A percentile compares a stretch with the other conserved stretches of the same genome.
Conservation (phyloP, 2,113 vertebrate genomes). For the Strigops habroptila region DNA sequence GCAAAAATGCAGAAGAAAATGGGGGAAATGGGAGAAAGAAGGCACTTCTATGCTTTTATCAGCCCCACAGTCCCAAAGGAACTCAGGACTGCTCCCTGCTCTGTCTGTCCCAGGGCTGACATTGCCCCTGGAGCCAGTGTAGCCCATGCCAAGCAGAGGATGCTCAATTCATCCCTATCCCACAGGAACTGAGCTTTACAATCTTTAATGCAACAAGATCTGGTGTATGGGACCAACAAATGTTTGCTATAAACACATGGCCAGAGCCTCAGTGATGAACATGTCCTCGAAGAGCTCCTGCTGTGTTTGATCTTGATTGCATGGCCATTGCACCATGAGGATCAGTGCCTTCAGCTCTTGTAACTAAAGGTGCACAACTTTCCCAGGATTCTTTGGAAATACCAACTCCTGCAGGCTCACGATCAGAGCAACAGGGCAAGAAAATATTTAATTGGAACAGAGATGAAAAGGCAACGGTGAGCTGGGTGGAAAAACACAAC, state of each 20-base stretch:
- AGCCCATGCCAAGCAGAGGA: neutral
- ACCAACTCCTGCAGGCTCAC: neutral
- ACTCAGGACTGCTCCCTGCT: neutral
- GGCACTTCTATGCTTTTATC: neutral
- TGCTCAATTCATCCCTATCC: neutral
- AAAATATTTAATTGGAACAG: neutral
- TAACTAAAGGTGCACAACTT: neutral
- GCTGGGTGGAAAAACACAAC: neutral
- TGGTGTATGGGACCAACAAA: neutral
- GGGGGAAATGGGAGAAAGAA: neutral
- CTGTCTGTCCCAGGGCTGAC: neutral
- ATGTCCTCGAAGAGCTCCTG: neutral
- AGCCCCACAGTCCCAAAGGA: neutral
- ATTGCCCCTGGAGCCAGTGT: neutral
- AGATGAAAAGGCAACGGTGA: rapidly evolving
- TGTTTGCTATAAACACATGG: rapidly evolving
- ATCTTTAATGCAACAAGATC: neutral
- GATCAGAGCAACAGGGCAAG: neutral
- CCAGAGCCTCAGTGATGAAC: neutral
- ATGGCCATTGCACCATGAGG: rapidly evolving
- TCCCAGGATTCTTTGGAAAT: neutral
- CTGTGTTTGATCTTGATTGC: rapidly evolving
- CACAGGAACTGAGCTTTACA: neutral
- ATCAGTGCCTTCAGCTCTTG: rapidly evolving
- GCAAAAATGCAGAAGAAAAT: neutral